Base-by-base conservation (phyloP, 2,113 vertebrate genomes). In the Otocyon megalotis region DNA sequence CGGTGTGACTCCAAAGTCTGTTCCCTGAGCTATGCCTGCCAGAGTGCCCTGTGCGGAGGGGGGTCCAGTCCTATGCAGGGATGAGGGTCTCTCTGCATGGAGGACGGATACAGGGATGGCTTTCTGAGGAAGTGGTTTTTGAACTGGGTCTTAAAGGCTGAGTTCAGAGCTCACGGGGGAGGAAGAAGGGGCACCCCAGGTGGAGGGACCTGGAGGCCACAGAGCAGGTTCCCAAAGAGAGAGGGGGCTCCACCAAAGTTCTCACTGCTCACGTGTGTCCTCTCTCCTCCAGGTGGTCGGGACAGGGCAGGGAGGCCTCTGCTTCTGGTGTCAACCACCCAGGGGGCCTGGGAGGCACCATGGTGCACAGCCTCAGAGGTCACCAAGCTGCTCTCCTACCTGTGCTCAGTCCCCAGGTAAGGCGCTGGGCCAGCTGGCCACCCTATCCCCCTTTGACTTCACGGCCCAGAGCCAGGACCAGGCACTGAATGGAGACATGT, bases 321-420 rank as follows among this genome's bases (percentile, higher is more conserved):
- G 26, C 98, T 99, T 60, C 99, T 99, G 95, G 98, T 99, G 96
- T 99, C 98, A 58, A 99, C 99, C 35, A 95, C 98, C 0, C 93
- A 99, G 93, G 98, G 92, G 0, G 98, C 98, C 74, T 99, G 99
- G 99, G 97, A 97, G 30, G 98, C 99, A 0, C 54, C 98, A 0
- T 98, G 98, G 88, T 98, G 99, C 93, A 99, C 99, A 0, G 98
- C 98, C 16, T 77, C 97, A 0, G 99, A 99, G 85, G 98, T 99
- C 88, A 98, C 98, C 0, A 98, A 96, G 48, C 98, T 99, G 88
- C 92, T 99, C 56, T 99, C 99, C 94, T 99, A 98, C 98, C 98
- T 99, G 96, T 98, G 98, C 98, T 98, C 98, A 50, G 97, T 99
- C 84, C 98, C 98, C 98, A 99, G 99, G 99, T 99, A 98, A 97